Conservation (phyloP, 2,888 invertebrate genomes). For the Neocrepidodera transversa region DNA sequence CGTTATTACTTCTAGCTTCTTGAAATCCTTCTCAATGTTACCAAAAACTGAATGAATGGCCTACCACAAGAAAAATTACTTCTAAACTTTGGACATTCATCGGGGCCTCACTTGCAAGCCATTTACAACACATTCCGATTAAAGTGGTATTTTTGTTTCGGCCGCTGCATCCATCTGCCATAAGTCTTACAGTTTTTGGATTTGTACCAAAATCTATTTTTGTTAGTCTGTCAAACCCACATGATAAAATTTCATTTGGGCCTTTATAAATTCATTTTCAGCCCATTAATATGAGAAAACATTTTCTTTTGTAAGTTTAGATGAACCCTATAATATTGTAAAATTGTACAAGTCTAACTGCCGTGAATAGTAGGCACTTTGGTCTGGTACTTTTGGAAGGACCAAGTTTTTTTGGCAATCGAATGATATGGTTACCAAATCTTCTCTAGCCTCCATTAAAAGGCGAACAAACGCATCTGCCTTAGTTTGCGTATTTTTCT, state of each 20-base stretch:
- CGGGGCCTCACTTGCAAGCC: slow-evolving; percentile 21
- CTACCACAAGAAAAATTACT: not conserved
- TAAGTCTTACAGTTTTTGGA: no score
- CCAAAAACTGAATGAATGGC: slow-evolving; percentile 26
- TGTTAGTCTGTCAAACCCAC: no score
- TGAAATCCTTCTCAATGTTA: no score
- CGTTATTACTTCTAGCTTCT: no score
- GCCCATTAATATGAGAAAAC: slow-evolving; percentile 23
- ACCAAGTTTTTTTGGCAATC: no score
- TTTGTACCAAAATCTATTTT: no score
- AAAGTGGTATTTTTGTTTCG: slow-evolving; percentile 28
- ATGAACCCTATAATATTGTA: no score
- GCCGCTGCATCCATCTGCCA: slow-evolving; percentile 30
- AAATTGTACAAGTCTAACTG: no score
- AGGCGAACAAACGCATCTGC: no score
- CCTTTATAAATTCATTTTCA: slow-evolving; percentile 21
- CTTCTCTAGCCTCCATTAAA: slow-evolving; percentile 2
- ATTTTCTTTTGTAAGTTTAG: slow-evolving; percentile 10
- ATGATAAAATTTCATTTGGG: no score
- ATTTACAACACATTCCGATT: slow-evolving; percentile 26
- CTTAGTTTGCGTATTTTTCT: no score
- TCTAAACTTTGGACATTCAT: slow-evolving; percentile 4
- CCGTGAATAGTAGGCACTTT: no score
- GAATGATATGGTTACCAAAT: slow-evolving; percentile 1
- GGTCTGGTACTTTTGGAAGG: slow-evolving; percentile 16